These are phyloP conservation scores for Drosophila aldrichi DNA, from an alignment of 2,888 invertebrate species.

Conservation along the genomic window DNA sequence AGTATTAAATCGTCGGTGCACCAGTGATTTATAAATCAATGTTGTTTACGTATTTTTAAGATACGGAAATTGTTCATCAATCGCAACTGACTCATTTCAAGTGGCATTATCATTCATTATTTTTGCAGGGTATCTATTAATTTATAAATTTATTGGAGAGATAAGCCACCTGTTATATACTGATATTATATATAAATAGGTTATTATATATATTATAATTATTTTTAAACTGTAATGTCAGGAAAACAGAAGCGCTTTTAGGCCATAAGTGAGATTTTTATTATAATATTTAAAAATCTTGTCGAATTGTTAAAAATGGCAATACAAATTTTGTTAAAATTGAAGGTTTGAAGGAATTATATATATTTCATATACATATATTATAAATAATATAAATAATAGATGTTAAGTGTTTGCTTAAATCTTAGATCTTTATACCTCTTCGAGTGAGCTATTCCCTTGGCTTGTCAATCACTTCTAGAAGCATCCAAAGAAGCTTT, in stretches of 20 bases:
- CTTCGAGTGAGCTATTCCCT: background rate
- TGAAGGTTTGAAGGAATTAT: background rate
- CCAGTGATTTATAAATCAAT: background rate
- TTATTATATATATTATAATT: background rate
- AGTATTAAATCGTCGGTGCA: conserved; percentile 6
- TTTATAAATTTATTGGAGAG: conserved; percentile 15
- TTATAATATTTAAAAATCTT: background rate
- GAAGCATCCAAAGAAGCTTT: background rate
- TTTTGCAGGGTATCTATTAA: conserved; percentile 26
- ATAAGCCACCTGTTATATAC: background rate
- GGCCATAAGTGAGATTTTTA: background rate
- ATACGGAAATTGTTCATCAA: background rate
- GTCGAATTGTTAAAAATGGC: too few relatives aligned
- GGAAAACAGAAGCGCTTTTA: background rate
- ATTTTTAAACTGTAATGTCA: background rate
- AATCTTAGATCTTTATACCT: background rate
- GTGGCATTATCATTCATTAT: conserved; percentile 22
- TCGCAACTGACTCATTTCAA: conserved; percentile 27
- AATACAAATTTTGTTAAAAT: background rate
- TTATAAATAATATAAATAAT: background rate
- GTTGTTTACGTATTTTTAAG: conserved; percentile 1
- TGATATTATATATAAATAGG: background rate
- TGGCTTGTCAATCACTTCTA: background rate
- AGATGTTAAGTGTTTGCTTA: background rate
- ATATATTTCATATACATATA: background rate